A percentile compares a stretch with the other conserved stretches of the same genome.
Conservation (phyloP, 2,113 vertebrate genomes). For the Calonectris borealis region DNA sequence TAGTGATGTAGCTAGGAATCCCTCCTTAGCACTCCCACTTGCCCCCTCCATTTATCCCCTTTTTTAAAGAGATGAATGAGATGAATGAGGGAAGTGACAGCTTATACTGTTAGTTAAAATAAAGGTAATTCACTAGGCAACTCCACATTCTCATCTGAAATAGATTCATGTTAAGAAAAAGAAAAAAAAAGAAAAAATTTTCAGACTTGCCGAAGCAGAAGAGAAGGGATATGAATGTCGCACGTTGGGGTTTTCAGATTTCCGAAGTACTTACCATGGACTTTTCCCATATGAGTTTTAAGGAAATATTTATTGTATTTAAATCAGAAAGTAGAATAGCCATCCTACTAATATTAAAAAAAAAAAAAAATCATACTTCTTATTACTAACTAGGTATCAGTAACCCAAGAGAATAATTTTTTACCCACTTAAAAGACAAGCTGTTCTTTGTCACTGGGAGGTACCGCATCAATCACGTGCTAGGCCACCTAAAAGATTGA, state of each 20-base stretch:
- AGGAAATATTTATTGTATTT: neutral
- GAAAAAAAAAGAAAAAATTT: neutral
- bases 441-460: neutral
- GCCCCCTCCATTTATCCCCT: neutral
- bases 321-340: neutral
- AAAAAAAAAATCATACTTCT: neutral
- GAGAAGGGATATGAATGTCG: neutral
- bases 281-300: neutral
- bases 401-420: neutral
- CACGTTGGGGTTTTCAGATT: neutral
- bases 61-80: neutral
- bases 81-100: neutral
- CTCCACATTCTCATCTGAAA: neutral
- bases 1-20: constrained; percentile 44
- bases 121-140: neutral
- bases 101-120: neutral
- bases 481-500: neutral
- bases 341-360: neutral
- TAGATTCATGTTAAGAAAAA: neutral
- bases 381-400: neutral
- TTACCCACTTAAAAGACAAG: neutral
- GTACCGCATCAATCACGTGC: neutral
- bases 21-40: neutral
- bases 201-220: neutral
- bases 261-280: neutral